phyloP scores from a whole-genome alignment of 2,113 vertebrate species.

The Eidolon helvum region DNA sequence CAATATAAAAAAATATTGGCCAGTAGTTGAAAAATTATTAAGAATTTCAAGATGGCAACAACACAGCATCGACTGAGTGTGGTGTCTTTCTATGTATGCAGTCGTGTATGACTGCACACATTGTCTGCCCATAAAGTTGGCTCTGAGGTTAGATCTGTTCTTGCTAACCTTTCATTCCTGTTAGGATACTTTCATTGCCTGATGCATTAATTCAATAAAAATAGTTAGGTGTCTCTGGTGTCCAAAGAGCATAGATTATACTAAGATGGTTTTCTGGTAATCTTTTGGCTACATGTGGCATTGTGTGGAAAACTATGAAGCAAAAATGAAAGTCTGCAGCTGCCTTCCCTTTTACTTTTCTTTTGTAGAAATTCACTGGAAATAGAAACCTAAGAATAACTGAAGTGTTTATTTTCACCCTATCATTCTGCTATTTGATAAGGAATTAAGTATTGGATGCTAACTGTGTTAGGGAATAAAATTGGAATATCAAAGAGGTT shows the following conservation, averaged over 20 bases:
- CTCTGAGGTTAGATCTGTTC: background rate
- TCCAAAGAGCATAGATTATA: background rate
- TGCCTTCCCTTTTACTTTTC: background rate
- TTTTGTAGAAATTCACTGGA: background rate
- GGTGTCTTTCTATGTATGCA: background rate
- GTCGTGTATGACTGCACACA: accelerated
- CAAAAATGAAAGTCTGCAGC: background rate
- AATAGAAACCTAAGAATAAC: background rate
- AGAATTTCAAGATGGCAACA: background rate
- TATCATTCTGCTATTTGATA: background rate
- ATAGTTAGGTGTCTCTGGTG: background rate
- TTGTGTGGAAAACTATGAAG: background rate
- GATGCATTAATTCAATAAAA: background rate
- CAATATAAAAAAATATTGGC: background rate
- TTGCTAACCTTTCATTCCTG: background rate
- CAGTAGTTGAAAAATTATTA: background rate
- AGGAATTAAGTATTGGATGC: background rate
- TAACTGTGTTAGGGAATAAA: background rate
- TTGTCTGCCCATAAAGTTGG: accelerated
- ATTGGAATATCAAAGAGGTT: background rate
- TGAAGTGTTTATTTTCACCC: background rate
- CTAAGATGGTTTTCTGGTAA: background rate
- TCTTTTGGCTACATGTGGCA: background rate
- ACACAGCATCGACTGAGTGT: background rate
- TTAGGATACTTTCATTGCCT: background rate